Base-by-base conservation (phyloP, 2,113 vertebrate genomes). In the Catharus fuscescens region DNA sequence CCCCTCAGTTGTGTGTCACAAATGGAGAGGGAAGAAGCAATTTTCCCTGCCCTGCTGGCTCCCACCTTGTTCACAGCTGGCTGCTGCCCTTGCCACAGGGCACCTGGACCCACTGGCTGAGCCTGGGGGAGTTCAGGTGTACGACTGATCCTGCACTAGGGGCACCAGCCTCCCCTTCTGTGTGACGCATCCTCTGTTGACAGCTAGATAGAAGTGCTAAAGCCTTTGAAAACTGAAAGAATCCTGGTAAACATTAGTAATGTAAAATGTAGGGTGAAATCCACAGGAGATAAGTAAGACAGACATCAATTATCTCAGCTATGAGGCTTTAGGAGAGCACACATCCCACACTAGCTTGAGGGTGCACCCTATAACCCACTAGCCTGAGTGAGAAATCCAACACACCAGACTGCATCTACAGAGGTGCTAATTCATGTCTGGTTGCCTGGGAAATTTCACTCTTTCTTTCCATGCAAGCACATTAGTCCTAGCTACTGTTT, bases 101-200 rank as follows among this genome's bases (percentile, higher is more conserved):
- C 38, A 61, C 32, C 21, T 45, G 74, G 25, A 34, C 44, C 9
- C 1, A 5, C 34, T 12, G 10, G 32, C 38, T 86, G 48, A 57
- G 54, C 36, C 54, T 48, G 54, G 23, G 12, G 19, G 19, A 25
- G 11, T 15, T 48, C 72, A 60, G 20, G 17, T 28, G 23, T 20
- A 21, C 0, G 3, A 29, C 29, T 66, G 40, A 12, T 56, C 29
- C n/a, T 17, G 9, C 4, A 8, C 34, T 4, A 1, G 20, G 32
- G 52, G 42, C 36, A 62, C 42, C 64, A 62, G 38, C 8, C 38
- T 76, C 42, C 17, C 17, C n/a, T 76, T 67, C 80, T 78, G 15
- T 34, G 69, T 2, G 3, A 38, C 26, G 42, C 25, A 5, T 18
- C 18, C 76, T 61, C 8, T 34, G 40, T 28, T 60, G 28, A 44